Evolutionary conservation across 64 coral and sea anemone genomes (phyloP), one percentile per base, ranked within the genome.

Genomic region (Stylophora pistillata): DNA sequence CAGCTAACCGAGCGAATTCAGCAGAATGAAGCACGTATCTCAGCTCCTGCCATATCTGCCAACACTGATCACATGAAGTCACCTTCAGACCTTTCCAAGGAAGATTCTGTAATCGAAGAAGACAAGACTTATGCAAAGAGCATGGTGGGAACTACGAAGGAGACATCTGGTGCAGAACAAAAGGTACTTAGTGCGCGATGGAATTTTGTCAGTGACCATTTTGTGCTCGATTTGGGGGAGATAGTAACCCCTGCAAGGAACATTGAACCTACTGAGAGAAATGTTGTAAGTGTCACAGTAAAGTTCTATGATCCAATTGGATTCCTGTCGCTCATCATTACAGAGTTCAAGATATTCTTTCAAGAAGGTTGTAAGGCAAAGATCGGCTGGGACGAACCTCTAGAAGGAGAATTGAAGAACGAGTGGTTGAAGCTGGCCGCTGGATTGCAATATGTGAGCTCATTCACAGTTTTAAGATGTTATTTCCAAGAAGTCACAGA

Each of bases 141-240:
- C 2, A 21, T 75, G 34, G 33, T 73, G 59, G 85, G 72, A 9
- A 58, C 72, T 27, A 14, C 33, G 25, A 74, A 77, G 32, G 66
- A 61, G 74, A 41, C 55, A n/a, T 17, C 17, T 55, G 59, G 62
- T 26, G 56, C 10, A 18, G 86, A 88, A 47, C 28, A 77, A 41
- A 88, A 75, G 57, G 59, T 88, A 30, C 30, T 88, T 65, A 57
- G 86, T 63, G 73, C 77, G 10, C 73, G 30, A n/a, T 88, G 86
- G 86, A 88, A 88, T 74, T 65, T 33, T 33, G 23, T 25, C 27
- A 55, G 65, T 2, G 73, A 88, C 32, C 15, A 16, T 17, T 75
- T 87, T 18, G 55, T 87, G 30, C 76, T 88, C 37, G 73, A 77
- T 61, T 77, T 88, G 72, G 30, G 4, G 37, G 52, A 61, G 61